Evolutionary conservation across 1,140 invertebrate genomes (phyloP).

Genomic region (Trigoniulus corallinus): DNA sequence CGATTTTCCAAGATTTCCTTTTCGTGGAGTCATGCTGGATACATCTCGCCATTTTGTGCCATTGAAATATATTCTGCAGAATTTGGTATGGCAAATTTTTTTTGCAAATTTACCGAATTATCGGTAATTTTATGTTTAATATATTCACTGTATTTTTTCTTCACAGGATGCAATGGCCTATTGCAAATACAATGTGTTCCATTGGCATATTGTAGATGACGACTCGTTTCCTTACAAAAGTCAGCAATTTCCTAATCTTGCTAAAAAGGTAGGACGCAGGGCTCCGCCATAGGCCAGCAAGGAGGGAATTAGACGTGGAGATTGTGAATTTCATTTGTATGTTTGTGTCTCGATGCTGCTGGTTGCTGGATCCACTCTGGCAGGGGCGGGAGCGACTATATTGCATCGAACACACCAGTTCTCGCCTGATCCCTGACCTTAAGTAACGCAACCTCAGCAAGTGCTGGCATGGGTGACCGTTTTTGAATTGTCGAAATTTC

Average conservation of each 20-base stretch:
- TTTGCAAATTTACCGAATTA: background rate
- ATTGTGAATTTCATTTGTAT: no score
- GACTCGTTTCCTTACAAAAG: constrained; percentile 78
- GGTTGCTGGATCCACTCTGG: no score
- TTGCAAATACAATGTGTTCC: constrained; percentile 82
- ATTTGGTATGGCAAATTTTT: constrained; percentile 31
- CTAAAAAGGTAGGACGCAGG: background rate
- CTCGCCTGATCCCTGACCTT: no score
- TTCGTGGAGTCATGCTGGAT: constrained; percentile 63
- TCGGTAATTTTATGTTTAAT: background rate
- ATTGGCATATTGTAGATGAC: constrained; percentile 89
- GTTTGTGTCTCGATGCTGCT: no score
- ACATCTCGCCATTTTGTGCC: constrained; percentile 65
- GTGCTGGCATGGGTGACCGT: no score
- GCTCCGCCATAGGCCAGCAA: no score
- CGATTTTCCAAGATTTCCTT: constrained; percentile 53
- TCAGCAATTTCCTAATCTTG: constrained; percentile 40
- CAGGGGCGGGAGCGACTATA: no score
- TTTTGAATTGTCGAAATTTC: no score
- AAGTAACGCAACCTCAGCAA: no score
- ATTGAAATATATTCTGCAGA: constrained; percentile 39
- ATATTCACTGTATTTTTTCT: background rate
- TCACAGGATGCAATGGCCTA: constrained; percentile 42
- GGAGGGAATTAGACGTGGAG: no score
- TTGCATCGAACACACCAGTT: no score